Evolutionary conservation across 2,113 vertebrate genomes (phyloP), one percentile per base, ranked within the genome.

Genomic region (Crotalus viridis): DNA sequence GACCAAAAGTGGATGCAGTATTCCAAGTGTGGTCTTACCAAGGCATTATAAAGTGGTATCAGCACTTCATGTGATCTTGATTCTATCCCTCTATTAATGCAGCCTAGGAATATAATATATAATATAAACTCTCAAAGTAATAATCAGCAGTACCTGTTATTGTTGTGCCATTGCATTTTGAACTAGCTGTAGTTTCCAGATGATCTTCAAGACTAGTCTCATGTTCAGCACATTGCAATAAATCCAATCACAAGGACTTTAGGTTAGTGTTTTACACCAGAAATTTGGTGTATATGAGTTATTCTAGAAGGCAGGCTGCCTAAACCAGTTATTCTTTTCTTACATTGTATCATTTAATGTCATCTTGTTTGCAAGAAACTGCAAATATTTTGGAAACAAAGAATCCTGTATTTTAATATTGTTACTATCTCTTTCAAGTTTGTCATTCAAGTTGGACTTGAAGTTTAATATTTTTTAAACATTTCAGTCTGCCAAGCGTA

Each of bases 371-470:
- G 9, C 89, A 24, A 57, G 85, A 93, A 92, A 5, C 8, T 81
- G 85, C 1, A 94, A 39, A 51, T 89, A 51, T 69, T 33, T 39
- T 57, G 39, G 24, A 13, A 39, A 24, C 17, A 87, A 43, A 39
- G 91, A 91, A 22, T 28, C 19, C 91, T 88, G 3, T 89, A 87
- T 86, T 13, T 85, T 26, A 88, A 64, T 69, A 52, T 94, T 95
- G 93, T 87, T 89, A 89, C 85, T 94, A 86, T 94, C 94, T 87
- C 92, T 89, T 64, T 74, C 52, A 24, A 91, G 95, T 95, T 9
- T 95, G 3, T 88, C 39, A 94, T 93, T 59, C 86, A 94, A 92
- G 92, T 95, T 94, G 85, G 92, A 64, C 96, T 95, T 51, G 69
- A 95, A 94, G 91, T 88, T 92, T 55, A 57, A 90, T 51, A 90